These are phyloP conservation scores for Bradysia coprophila DNA, from an alignment of 1,140 invertebrate species.

Conservation along the genomic window DNA sequence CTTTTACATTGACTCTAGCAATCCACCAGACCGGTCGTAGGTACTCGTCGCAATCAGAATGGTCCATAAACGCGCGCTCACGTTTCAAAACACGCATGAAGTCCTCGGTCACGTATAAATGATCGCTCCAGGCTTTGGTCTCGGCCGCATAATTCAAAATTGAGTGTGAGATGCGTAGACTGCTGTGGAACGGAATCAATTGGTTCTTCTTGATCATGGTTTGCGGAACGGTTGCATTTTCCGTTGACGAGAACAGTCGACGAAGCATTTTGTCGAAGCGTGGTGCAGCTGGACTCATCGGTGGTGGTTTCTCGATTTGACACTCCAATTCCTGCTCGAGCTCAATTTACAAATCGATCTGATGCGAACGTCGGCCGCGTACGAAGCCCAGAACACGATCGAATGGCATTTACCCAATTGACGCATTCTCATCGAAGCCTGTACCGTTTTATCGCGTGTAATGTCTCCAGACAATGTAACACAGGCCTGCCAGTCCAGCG, in stretches of 20 bases:
- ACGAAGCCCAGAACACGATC: background rate
- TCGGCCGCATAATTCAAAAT: background rate
- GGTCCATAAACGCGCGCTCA: background rate
- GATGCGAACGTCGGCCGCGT: background rate
- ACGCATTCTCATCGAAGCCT: background rate
- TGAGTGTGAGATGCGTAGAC: background rate
- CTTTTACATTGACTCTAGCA: background rate
- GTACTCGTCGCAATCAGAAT: background rate
- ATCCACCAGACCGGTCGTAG: background rate
- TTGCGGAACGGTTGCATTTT: background rate
- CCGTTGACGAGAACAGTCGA: background rate
- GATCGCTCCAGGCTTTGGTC: background rate
- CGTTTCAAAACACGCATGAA: background rate
- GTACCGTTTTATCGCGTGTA: no score
- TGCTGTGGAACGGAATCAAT: background rate
- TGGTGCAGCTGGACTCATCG: background rate
- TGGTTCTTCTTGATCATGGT: background rate
- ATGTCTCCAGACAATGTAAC: no score
- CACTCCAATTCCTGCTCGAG: background rate
- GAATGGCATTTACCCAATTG: background rate
- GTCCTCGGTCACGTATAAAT: background rate
- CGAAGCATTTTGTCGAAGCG: background rate
- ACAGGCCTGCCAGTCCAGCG: background rate
- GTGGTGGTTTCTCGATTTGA: background rate
- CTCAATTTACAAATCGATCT: background rate